Evolutionary conservation across 1,140 invertebrate genomes (phyloP).

Genomic region (Trachymyrmex cornetzi): DNA sequence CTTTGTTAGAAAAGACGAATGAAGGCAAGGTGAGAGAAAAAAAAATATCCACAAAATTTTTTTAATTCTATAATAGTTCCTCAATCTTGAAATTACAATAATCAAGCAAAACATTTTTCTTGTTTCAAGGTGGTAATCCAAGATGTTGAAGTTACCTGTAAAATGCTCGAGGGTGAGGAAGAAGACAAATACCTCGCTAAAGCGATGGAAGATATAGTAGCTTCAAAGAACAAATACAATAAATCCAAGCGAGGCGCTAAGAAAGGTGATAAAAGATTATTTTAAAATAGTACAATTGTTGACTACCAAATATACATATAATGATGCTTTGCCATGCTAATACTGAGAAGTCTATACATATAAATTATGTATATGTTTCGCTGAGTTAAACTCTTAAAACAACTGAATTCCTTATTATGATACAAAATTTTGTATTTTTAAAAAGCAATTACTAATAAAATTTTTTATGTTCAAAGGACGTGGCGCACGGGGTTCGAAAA

Average conservation of each 20-base stretch:
- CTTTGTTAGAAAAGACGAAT: conserved; percentile 89
- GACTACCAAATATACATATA: conserved; percentile 31
- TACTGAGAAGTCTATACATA: conserved; percentile 83
- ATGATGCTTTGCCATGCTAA: conserved; percentile 87
- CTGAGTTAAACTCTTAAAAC: conserved; percentile 83
- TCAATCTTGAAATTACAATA: neutral
- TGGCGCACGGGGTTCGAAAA: conserved; percentile 40
- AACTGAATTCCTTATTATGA: conserved; percentile 70
- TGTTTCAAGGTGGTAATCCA: conserved; percentile 46
- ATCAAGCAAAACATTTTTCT: neutral
- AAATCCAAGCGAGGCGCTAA: conserved; percentile 80
- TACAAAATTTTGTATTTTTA: neutral
- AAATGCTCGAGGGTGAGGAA: conserved; percentile 90
- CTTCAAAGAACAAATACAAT: conserved; percentile 85
- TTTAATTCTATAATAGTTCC: neutral
- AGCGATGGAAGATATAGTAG: conserved; percentile 88
- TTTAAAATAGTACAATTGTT: conserved; percentile 49
- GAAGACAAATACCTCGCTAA: conserved; percentile 90
- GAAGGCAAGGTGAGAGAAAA: conserved; percentile 87
- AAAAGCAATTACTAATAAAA: neutral
- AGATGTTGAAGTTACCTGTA: conserved; percentile 86
- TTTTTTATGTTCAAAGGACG: conserved; percentile 65
- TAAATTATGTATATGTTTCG: conserved; percentile 76
- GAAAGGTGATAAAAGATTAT: conserved; percentile 80
- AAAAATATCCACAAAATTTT: neutral